Base-by-base conservation (phyloP, 2,888 invertebrate species). In the Drosophila koepferae region DNA sequence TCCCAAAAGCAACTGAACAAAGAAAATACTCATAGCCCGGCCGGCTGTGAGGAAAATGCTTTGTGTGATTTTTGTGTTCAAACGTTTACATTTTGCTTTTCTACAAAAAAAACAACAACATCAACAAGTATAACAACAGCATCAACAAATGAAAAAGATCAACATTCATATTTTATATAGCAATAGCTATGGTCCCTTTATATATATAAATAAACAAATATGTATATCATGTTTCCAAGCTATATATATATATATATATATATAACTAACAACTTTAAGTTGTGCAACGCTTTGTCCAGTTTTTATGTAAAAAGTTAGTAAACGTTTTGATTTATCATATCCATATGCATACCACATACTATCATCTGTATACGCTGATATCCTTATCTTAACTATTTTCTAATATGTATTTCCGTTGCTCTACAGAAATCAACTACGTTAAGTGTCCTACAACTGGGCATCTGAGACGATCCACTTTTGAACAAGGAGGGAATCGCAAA, bases 401-500 rank as follows among this genome's bases (percentile, higher is more conserved):
- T 65, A 41, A 72, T 71, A 51, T 16, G 34, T 46, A 48, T 64
- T 61, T 20, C 46, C 46, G 54, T 65, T 64, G 3, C 54, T 53
- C 49, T 9, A 65, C 82, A 92, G 92, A 88, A 92, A 92, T 89
- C 92, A 92, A 81, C 87, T 92, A 81, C 92, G 92, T 85, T 92
- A 80, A 90, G 77, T 73, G 76, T 63, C 73, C 59, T 43, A 20
- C 71, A 38, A 40, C 48, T 63, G 64, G 60, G 44, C 70, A 78
- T 54, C 51, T 60, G 20, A 69, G 14, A 53, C 55, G n/a, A 46
- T 34, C 58, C 49, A 63, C 62, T 66, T 48, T 77, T 64, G 81
- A 76, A 82, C 80, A 63, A 71, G 44, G 34, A 62, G 59, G 72
- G 58, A 76, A 63, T 60, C 51, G 67, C 82, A 74, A 68, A 69